These are phyloP conservation scores for Campoletis sonorensis DNA, from an alignment of 1,140 invertebrate genomes.

Conservation along the genomic window DNA sequence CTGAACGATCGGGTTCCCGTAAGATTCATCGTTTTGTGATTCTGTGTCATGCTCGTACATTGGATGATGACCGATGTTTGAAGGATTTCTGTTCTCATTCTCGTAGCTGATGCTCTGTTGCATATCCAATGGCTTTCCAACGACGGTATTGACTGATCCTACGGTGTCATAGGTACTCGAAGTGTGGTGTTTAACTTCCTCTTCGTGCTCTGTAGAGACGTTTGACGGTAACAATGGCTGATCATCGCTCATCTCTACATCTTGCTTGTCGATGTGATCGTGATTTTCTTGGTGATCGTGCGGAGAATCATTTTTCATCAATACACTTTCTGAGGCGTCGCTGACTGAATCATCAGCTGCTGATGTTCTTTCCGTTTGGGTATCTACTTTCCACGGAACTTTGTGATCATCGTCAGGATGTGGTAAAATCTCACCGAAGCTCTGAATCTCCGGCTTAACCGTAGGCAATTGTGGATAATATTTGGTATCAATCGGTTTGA, in stretches of 20 bases:
- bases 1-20: slow-evolving; percentile 62
- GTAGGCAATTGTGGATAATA: slow-evolving; percentile 43
- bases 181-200: slow-evolving; percentile 39
- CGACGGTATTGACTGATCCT: slow-evolving; percentile 50
- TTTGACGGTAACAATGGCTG: slow-evolving; percentile 40
- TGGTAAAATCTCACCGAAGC: slow-evolving; percentile 53
- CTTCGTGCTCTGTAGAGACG: slow-evolving; percentile 24
- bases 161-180: slow-evolving; percentile 48
- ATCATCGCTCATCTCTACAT: slow-evolving; percentile 37
- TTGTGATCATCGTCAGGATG: slow-evolving; percentile 53
- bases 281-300: slow-evolving; percentile 46
- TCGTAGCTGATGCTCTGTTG: slow-evolving; percentile 43
- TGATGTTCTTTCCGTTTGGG: slow-evolving; percentile 55
- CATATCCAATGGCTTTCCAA: slow-evolving; percentile 52
- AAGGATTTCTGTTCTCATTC: slow-evolving; percentile 45
- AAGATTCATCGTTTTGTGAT: slow-evolving; percentile 50
- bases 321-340: slow-evolving; percentile 68
- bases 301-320: slow-evolving; percentile 56
- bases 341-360: slow-evolving; percentile 63
- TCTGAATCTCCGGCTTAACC: slow-evolving; percentile 49
- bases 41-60: slow-evolving; percentile 18
- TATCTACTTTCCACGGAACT: slow-evolving; percentile 52
- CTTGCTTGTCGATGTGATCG: slow-evolving; percentile 42
- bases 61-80: slow-evolving; percentile 37
- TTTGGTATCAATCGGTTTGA: slow-evolving; percentile 25